Evolutionary conservation across 2,113 vertebrate genomes (phyloP), one percentile per base, ranked within the genome.

Genomic region (Antennarius striatus): DNA sequence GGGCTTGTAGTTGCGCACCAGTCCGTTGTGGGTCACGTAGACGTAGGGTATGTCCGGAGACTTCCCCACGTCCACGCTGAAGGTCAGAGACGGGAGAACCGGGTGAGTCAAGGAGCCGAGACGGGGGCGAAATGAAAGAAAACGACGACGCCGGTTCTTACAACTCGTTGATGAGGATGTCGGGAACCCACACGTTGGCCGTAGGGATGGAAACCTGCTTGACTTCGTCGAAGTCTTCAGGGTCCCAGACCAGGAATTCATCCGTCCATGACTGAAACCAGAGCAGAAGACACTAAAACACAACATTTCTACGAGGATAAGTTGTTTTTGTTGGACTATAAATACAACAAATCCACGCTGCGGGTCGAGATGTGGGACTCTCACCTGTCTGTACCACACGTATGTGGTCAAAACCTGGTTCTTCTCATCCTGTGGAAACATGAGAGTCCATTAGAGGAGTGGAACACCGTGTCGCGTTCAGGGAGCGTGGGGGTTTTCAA

Each of bases 111-210:
- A 46, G 2, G 4, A 15, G 13, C 9, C 0, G 0, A 16, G 54
- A 22, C 9, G 9, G 14, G 13, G 8, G 1, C 3, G n/a, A 14
- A 9, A 29, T 0, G 42, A 0, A 11, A 2, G 56, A 10, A 56
- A 13, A 2, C 1, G 22, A 7, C 3, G 1, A 8, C 14, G 2
- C 11, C 17, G 14, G 2, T 12, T 93, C 96, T 96, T 90, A 98
- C 98, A 99, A 99, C 81, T 99, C 98, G 0, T 98, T 99, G 91
- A 99, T 98, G 86, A 98, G 94, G 78, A 99, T 99, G 85, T 99
- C 98, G 0, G 98, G 98, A 52, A 98, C 93, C 98, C 98, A 99
- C 70, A 99, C 90, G 63, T 95, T 97, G 28, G 95, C 93, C 0
- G 91, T 93, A 0, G 94, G 97, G 14, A 99, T 86, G 42, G 98